Percentiles rank a stretch among this genome's conserved stretches.
Evolutionary conservation across 2,888 invertebrate genomes (phyloP).

Genomic region (Auanema sp.): DNA sequence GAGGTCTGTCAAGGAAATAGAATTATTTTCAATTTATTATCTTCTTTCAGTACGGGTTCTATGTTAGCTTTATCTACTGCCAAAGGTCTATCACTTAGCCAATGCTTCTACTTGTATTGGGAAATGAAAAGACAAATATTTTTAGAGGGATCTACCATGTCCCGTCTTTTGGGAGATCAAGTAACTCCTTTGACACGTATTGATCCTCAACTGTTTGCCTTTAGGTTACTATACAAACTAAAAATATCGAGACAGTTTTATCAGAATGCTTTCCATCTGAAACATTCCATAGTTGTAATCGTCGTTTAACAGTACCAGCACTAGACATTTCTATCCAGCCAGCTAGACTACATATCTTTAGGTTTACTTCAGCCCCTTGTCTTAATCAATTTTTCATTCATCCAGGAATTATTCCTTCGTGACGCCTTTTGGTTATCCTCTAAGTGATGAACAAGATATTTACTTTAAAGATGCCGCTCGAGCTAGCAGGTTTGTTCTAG

Average conservation of each 20-base stretch:
- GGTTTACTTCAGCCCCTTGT: conserved; percentile 19
- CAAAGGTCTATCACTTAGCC: conserved; percentile 47
- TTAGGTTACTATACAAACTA: conserved; percentile 40
- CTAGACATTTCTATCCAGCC: conserved; percentile 53
- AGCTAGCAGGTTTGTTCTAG: conserved; percentile 43
- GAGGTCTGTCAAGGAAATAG: conserved; percentile 18
- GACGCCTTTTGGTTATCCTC: conserved; percentile 35
- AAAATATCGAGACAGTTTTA: conserved; percentile 49
- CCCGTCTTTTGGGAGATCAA: conserved; percentile 55
- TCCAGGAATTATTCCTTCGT: conserved; percentile 54
- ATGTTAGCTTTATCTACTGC: conserved; percentile 53
- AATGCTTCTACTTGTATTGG: conserved; percentile 56
- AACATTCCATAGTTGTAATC: conserved; percentile 43
- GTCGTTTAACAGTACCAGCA: conserved; percentile 54
- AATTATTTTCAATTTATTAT: not conserved
- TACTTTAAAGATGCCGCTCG: conserved; percentile 55
- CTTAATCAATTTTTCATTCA: not conserved
- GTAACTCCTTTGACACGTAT: conserved; percentile 22
- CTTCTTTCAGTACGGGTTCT: conserved; percentile 47
- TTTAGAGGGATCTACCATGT: conserved; percentile 52
- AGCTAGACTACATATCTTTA: conserved; percentile 48
- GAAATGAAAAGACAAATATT: conserved; percentile 59
- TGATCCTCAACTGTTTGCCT: conserved; percentile 3
- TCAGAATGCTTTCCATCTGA: conserved; percentile 47
- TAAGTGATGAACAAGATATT: conserved; percentile 50